Evolutionary conservation across 2,113 vertebrate species (phyloP).

Genomic region (Odocoileus hemionus): DNA sequence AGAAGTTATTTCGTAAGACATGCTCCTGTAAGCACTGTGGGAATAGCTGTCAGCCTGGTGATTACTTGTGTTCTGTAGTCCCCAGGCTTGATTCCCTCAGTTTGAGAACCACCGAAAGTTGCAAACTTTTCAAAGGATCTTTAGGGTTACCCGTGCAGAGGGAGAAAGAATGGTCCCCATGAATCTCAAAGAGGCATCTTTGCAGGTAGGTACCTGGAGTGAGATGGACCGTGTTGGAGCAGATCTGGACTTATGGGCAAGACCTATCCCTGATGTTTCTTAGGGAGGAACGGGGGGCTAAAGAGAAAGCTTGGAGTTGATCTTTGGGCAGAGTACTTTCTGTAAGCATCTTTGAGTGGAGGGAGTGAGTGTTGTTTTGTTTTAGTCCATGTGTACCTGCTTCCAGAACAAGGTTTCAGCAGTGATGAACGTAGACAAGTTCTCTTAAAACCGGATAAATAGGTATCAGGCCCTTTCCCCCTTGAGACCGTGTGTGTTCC

Average conservation of each 20-base stretch:
- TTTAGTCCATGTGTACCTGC: background rate
- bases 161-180: background rate
- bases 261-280: background rate
- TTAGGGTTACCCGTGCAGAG: background rate
- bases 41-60: constrained; percentile 60
- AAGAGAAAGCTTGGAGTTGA: background rate
- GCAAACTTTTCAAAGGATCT: background rate
- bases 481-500: background rate
- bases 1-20: constrained; percentile 62
- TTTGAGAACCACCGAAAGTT: constrained; percentile 47
- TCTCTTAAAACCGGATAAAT: background rate
- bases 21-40: constrained; percentile 65
- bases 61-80: constrained; percentile 24
- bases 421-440: background rate
- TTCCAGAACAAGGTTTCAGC: background rate
- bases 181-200: background rate
- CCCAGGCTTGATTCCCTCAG: background rate
- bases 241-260: background rate
- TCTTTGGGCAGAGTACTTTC: background rate
- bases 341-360: background rate
- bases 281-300: background rate
- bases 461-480: background rate
- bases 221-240: background rate
- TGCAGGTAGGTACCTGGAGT: background rate
- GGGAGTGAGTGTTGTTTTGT: background rate